Evolutionary conservation across 30 jellyfish, hydroid and myxozoan species (phyloP).

Genomic region (Catostylus mosaicus): DNA sequence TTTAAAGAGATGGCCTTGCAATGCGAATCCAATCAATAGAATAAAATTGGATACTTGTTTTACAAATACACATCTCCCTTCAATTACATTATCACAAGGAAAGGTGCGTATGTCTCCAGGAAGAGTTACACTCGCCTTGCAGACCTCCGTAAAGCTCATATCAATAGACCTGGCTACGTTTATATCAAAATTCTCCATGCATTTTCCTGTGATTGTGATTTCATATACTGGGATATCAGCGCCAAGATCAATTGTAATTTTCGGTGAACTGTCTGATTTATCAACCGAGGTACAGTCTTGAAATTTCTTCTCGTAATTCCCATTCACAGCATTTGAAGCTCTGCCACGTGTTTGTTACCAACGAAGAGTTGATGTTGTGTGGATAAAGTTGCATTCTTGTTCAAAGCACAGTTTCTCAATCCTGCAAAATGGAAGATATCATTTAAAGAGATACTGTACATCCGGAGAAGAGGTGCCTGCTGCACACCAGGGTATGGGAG

Average conservation of each 20-base stretch:
- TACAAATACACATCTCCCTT: neutral
- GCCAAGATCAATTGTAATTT: neutral
- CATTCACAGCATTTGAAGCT: constrained; percentile 14
- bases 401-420: constrained; percentile 6
- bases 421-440: too few species aligned
- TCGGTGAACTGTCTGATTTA: neutral
- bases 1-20: too few species aligned
- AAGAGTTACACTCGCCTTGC: neutral
- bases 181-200: neutral
- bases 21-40: too few species aligned
- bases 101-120: constrained; percentile 11
- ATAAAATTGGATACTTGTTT: neutral
- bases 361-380: neutral
- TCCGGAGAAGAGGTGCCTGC: too few species aligned
- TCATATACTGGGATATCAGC: neutral
- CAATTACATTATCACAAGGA: neutral
- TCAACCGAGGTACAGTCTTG: neutral
- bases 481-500: too few species aligned
- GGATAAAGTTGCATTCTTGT: neutral
- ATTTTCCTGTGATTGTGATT: neutral
- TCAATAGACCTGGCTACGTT: neutral
- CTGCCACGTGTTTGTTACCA: neutral
- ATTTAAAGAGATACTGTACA: too few species aligned
- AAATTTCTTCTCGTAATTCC: neutral
- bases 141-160: neutral